Percentiles rank a stretch among this genome's conserved stretches.
Evolutionary conservation across 2,888 invertebrate genomes (phyloP).

Genomic region (Calameuta filiformis): DNA sequence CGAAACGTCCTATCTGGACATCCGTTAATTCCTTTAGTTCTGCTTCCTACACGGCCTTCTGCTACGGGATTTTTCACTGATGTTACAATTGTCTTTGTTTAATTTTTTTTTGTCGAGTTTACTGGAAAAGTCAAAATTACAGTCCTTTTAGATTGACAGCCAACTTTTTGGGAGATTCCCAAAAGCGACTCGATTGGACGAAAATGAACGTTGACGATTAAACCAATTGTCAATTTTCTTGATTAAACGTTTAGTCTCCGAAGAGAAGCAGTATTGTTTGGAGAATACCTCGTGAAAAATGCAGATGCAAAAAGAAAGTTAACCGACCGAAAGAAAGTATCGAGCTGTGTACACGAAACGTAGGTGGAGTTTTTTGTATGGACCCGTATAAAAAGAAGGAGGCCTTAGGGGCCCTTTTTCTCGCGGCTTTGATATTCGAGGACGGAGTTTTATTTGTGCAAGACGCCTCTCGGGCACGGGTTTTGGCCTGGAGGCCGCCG

Average conservation of each 20-base stretch:
- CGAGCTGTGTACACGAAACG: not conserved
- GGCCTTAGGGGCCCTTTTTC: not conserved
- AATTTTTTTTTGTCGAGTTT: not conserved
- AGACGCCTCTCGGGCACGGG: not conserved
- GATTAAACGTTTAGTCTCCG: not conserved
- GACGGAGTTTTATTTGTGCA: constrained; percentile 7
- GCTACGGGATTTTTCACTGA: not conserved
- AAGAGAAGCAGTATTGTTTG: not conserved
- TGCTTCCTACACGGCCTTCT: not conserved
- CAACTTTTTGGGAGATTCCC: not conserved
- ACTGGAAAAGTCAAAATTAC: not conserved
- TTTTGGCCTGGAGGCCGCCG: constrained; percentile 6
- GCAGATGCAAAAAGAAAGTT: not conserved
- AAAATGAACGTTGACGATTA: not conserved
- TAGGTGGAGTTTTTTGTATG: not conserved
- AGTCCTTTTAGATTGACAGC: not conserved
- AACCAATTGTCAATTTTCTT: not conserved
- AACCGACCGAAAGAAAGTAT: not conserved
- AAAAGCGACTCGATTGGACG: not conserved
- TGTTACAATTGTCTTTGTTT: not conserved
- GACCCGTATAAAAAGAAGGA: constrained; percentile 1
- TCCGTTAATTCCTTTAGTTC: not conserved
- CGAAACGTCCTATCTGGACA: constrained; percentile 1
- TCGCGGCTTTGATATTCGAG: constrained; percentile 1
- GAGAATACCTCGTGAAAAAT: not conserved